Evolutionary conservation across 1,140 invertebrate genomes (phyloP).

Genomic region (Ruditapes philippinarum): DNA sequence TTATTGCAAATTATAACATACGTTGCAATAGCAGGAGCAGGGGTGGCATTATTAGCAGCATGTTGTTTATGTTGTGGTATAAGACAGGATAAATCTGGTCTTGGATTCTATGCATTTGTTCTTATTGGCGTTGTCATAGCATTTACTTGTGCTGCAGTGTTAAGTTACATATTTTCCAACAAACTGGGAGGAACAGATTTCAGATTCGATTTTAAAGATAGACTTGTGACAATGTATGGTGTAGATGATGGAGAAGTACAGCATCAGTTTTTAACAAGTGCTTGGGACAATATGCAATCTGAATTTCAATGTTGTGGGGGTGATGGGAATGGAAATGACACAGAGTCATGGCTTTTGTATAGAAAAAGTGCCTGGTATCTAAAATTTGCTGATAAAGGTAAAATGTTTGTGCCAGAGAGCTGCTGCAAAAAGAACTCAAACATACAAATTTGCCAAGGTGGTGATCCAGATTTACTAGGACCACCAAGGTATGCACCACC

Average conservation of each 20-base stretch:
- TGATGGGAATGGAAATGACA: slow-evolving; percentile 54
- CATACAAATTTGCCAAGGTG: slow-evolving; percentile 53
- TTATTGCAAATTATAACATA: slow-evolving; percentile 50
- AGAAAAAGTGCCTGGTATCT: slow-evolving; percentile 49
- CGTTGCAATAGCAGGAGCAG: slow-evolving; percentile 44
- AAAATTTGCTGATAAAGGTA: background rate
- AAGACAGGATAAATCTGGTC: slow-evolving; percentile 37
- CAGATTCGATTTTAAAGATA: slow-evolving; percentile 56
- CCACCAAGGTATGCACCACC: slow-evolving; percentile 55
- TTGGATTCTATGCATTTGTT: slow-evolving; percentile 60
- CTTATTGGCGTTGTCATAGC: slow-evolving; percentile 30
- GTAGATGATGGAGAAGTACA: background rate
- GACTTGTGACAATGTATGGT: slow-evolving; percentile 46
- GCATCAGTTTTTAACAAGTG: slow-evolving; percentile 44
- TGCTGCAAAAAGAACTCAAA: slow-evolving; percentile 61
- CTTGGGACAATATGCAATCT: slow-evolving; percentile 52
- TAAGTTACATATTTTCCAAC: slow-evolving; percentile 51
- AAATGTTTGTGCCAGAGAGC: slow-evolving; percentile 58
- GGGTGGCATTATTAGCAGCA: slow-evolving; percentile 44
- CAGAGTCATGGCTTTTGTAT: slow-evolving; percentile 59
- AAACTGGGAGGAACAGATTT: slow-evolving; percentile 53
- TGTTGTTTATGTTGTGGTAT: slow-evolving; percentile 64
- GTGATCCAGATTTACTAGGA: slow-evolving; percentile 53
- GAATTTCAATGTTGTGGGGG: slow-evolving; percentile 59
- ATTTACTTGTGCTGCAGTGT: slow-evolving; percentile 44